These are phyloP conservation scores for Threskiornis aethiopicus DNA, from an alignment of 2,797 vertebrate species.

Conservation along the genomic window DNA sequence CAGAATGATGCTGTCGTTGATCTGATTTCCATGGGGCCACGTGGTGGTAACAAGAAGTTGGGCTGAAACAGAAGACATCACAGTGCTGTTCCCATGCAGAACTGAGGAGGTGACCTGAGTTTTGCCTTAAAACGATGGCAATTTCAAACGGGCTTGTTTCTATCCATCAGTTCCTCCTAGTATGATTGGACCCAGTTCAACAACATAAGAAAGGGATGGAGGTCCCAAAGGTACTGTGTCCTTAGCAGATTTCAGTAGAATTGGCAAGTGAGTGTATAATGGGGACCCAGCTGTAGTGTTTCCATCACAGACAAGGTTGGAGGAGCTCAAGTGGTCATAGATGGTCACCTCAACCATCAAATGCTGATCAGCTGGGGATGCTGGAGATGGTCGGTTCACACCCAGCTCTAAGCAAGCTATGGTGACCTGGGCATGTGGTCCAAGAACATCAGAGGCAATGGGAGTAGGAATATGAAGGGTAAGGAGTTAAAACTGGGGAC, in stretches of 20 bases:
- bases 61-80: background rate
- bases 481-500: background rate
- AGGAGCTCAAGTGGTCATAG: background rate
- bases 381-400: background rate
- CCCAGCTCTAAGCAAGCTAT: background rate
- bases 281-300: background rate
- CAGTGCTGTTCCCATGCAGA: background rate
- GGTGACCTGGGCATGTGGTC: background rate
- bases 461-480: background rate
- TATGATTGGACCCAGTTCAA: background rate
- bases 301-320: background rate
- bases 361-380: rapidly evolving
- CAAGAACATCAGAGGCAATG: background rate
- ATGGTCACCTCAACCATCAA: background rate
- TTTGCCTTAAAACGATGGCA: background rate
- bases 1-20: background rate
- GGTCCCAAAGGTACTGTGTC: background rate
- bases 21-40: background rate
- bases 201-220: background rate
- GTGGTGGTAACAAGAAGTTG: background rate
- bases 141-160: background rate
- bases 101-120: background rate
- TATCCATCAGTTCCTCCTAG: background rate
- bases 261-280: background rate
- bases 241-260: background rate